Conservation (phyloP, 1,140 invertebrate genomes). For the Eulimnadia texana region DNA sequence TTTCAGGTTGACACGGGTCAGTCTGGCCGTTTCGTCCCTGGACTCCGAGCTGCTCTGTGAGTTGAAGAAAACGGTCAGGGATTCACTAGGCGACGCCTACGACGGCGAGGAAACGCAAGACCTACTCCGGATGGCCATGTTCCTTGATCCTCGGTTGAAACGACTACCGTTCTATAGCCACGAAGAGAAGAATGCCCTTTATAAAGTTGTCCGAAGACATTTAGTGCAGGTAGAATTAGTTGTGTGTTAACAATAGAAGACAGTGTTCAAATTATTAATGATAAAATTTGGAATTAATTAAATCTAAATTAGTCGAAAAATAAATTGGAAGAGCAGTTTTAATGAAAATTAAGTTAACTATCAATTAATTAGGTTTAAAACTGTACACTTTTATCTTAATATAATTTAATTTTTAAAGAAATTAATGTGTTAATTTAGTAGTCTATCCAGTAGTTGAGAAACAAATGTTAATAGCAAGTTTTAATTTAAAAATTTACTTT, state of each 20-base stretch:
- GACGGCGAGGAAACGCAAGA: conserved; percentile 5
- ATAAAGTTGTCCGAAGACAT: neutral
- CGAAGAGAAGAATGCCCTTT: conserved; percentile 4
- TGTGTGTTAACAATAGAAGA: neutral
- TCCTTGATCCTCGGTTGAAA: conserved; percentile 12
- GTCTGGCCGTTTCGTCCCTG: neutral
- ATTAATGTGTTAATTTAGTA: too few relatives aligned
- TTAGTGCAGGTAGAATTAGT: conserved; percentile 6
- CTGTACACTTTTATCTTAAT: too few relatives aligned
- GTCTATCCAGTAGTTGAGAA: too few relatives aligned
- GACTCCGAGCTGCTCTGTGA: conserved; percentile 3
- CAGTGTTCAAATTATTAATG: neutral
- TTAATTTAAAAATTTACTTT: too few relatives aligned
- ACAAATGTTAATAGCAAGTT: too few relatives aligned
- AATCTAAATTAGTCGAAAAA: neutral
- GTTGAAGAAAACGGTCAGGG: neutral
- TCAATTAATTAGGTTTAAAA: neutral
- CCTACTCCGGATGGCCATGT: conserved; percentile 12
- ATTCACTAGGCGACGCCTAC: neutral
- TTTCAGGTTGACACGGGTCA: conserved; percentile 7
- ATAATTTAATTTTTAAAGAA: too few relatives aligned
- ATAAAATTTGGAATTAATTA: too few relatives aligned
- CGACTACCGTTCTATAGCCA: conserved; percentile 7
- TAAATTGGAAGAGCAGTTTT: neutral
- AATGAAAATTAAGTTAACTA: neutral